Evolutionary conservation across 2,888 invertebrate species (phyloP), one percentile per base, ranked within the genome.

Genomic region (Tetragnatha montana): DNA sequence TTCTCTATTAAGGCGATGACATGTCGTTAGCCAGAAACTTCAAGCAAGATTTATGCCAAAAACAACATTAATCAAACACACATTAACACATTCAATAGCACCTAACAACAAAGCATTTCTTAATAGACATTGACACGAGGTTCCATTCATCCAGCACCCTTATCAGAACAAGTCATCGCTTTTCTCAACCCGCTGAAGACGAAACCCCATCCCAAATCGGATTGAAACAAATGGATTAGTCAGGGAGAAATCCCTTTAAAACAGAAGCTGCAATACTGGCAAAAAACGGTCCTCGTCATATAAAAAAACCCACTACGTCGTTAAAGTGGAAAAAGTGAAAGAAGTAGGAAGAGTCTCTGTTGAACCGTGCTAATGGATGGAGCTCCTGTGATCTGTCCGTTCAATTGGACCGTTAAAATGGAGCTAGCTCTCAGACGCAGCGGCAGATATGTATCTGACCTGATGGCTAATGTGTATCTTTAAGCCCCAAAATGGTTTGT

Each of bases 401-500:
- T 35, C 75, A 47, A 35, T 47, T 75, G 47, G 75, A 75, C 75
- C 75, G 75, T 75, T 75, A 75, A 75, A 35, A 22, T 75, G 12
- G 21, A 14, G 47, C 21, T 35, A 10, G 47, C 47, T n/a, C n/a
- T n/a, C 75, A 47, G 75, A 75, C 22, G 47, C 47, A 17, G 35
- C 47, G 22, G 19, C 2, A 81, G 70, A 81, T 81, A 81, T 81
- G 81, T 35, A 81, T 81, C 70, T 81, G 81, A 81, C 81, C 81
- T 70, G 69, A 35, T 35, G 70, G 81, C 49, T 81, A 81, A 81
- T 81, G 70, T 70, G 49, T 81, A 70, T 81, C 7, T 80, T 70
- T 69, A 81, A 81, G 81, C 17, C 21, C 68, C 69, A 47, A 70
- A 71, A 81, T 81, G 17, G 69, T 81, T 49, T 81, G 70, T 21